Evolutionary conservation across 92 coral and sea anemone species (phyloP), one percentile per base, ranked within the genome.

Genomic region (Actinernus sp.): DNA sequence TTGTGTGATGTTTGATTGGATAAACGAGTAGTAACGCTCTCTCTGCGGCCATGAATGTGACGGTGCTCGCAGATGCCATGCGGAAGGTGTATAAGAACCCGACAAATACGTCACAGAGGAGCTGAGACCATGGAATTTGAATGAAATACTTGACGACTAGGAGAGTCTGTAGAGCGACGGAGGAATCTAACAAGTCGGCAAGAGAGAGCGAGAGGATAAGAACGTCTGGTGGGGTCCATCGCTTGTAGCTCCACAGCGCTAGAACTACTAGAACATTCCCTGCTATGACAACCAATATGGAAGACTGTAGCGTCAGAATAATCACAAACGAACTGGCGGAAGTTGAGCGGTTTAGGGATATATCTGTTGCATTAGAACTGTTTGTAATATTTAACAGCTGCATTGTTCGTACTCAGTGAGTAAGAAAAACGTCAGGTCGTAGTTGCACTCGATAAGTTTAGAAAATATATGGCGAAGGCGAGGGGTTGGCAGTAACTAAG

Each of bases 151-250:
- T 84, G 26, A 86, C 85, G 26, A 79, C 48, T 49, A 79, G 82
- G 26, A 93, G 59, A 21, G 84, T 58, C 61, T 93, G 92, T 7
- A 93, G 59, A n/a, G 92, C 93, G 9, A 75, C 63, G 19, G 71
- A 38, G 16, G 93, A 89, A 58, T 93, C 93, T 62, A 91, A 61
- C 25, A 93, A 50, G 60, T 93, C 98, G 2, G 98, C 97, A 29
- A 74, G 9, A 2, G 98, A 86, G 26, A 93, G 71, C 3, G 98
- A 93, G 11, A 91, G 40, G 0, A 93, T 41, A n/a, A 93, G 43
- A 7, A 93, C 70, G 40, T 93, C 98, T 2, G 96, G 82, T 1
- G 90, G 49, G 14, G 91, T 93, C 81, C 97, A 74, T 19, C 52
- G 65, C 45, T 88, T 79, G 76, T 81, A 91, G 32, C 71, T 63